Conservation (phyloP, 2,888 invertebrate genomes). For the Rhorus exstirpatorius region DNA sequence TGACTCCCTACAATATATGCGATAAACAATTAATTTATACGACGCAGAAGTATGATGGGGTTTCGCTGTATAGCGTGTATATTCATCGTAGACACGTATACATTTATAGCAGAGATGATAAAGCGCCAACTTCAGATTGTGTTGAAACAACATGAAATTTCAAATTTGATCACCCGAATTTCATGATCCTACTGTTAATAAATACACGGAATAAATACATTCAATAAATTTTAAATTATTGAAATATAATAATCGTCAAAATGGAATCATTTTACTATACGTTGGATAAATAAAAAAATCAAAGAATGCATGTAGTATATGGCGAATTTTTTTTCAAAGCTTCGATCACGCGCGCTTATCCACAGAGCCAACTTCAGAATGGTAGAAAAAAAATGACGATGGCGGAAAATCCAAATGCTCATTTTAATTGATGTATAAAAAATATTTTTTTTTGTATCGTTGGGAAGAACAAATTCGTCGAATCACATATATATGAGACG, state of each 20-base stretch:
- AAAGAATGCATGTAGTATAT: not conserved
- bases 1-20: not conserved
- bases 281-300: not conserved
- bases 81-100: not conserved
- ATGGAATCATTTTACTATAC: not conserved
- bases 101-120: not conserved
- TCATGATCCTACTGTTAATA: too few species aligned
- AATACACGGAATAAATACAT: too few species aligned
- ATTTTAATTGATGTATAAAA: not conserved
- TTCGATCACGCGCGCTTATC: not conserved
- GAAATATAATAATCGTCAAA: too few species aligned
- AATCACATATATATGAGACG: constrained; percentile 31
- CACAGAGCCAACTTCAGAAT: constrained; percentile 37
- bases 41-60: not conserved
- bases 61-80: too few species aligned
- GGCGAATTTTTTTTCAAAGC: not conserved
- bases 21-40: not conserved
- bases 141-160: too few species aligned
- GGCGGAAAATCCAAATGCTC: constrained; percentile 32
- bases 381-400: not conserved
- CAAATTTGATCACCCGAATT: too few species aligned
- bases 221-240: too few species aligned
- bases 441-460: not conserved
- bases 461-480: not conserved
- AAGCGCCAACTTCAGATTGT: constrained; percentile 16